Percentiles rank a stretch among this genome's conserved stretches.
Evolutionary conservation across 2,797 vertebrate species (phyloP).

Genomic region (Coluber constrictor): DNA sequence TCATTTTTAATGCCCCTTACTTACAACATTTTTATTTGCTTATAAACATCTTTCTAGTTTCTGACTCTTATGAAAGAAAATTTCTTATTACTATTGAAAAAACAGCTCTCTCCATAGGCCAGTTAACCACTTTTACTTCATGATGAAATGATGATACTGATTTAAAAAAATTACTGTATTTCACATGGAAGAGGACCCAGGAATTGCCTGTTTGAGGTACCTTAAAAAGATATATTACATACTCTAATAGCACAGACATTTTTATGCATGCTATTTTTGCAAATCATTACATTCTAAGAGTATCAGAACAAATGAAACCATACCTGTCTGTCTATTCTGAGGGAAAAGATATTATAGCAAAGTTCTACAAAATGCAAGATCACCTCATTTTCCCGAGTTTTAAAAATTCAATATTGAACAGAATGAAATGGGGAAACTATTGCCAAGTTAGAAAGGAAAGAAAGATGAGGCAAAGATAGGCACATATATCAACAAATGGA

Average conservation of each 20-base stretch:
- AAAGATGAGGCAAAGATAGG: neutral
- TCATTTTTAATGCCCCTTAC: neutral
- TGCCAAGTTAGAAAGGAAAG: neutral
- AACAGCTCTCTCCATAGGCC: neutral
- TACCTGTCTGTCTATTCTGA: neutral
- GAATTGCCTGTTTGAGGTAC: neutral
- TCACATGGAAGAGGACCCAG: neutral
- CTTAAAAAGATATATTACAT: neutral
- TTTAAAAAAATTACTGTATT: neutral
- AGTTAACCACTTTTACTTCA: neutral
- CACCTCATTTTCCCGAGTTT: neutral
- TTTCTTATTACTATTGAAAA: neutral
- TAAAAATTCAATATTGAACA: neutral
- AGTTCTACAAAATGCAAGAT: neutral
- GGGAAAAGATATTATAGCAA: neutral
- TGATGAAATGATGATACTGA: neutral
- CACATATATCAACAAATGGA: neutral
- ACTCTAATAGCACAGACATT: neutral
- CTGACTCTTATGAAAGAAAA: neutral
- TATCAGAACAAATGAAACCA: neutral
- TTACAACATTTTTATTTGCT: neutral
- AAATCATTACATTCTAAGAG: neutral
- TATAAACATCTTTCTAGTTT: neutral
- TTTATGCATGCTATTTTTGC: neutral
- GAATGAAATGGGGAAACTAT: neutral